These are phyloP conservation scores for Aplysina aerophoba DNA, from an alignment of 37 sponge, comb jelly and placozoan species.

Conservation along the genomic window DNA sequence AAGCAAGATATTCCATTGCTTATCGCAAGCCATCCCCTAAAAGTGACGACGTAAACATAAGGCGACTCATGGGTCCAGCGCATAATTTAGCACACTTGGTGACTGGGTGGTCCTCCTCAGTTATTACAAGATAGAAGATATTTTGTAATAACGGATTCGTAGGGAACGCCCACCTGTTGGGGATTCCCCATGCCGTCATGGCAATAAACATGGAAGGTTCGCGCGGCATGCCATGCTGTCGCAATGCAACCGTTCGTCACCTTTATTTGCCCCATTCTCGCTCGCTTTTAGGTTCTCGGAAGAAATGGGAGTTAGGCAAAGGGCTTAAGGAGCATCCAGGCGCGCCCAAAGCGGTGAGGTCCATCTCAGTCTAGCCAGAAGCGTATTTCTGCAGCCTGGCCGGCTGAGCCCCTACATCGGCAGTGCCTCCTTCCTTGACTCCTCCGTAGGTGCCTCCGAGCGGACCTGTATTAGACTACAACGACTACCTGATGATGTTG, in stretches of 20 bases:
- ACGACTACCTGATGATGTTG: conserved; percentile 56
- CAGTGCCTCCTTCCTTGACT: not conserved
- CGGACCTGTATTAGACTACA: conserved; percentile 30
- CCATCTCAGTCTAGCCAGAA: not conserved
- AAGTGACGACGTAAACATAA: too few relatives aligned
- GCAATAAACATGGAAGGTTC: conserved; percentile 1
- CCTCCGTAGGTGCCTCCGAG: not conserved
- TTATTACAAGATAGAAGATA: too few relatives aligned
- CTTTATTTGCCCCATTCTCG: not conserved
- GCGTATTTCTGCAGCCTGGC: not conserved
- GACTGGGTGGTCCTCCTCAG: too few relatives aligned
- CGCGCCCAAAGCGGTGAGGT: not conserved
- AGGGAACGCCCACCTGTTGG: not conserved
- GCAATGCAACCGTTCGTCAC: not conserved
- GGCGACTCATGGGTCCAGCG: too few relatives aligned
- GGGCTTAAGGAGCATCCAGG: not conserved
- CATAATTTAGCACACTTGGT: too few relatives aligned
- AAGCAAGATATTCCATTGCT: too few relatives aligned
- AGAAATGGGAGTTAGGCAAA: conserved; percentile 20
- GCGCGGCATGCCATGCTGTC: not conserved
- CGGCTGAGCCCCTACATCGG: not conserved
- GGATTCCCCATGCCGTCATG: not conserved
- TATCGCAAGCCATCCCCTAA: too few relatives aligned
- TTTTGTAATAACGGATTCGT: too few relatives aligned
- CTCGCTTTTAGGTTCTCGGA: not conserved